A percentile compares a stretch with the other conserved stretches of the same genome.
phyloP scores from a whole-genome alignment of 2,113 vertebrate genomes.

The Vulpes ferrilata region DNA sequence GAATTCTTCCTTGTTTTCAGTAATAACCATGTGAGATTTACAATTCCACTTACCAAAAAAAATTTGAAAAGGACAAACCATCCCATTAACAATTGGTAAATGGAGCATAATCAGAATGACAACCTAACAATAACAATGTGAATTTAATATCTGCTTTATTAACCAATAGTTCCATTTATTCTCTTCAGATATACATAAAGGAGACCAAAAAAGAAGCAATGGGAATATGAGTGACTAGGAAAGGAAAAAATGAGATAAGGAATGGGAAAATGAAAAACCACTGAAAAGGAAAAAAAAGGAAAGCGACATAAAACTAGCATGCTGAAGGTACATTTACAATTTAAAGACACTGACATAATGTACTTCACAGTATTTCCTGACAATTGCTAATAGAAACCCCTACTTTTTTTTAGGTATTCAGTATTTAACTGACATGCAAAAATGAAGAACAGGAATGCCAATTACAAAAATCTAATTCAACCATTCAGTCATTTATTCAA shows the following conservation, averaged over 20 bases:
- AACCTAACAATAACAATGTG: neutral
- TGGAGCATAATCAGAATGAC: neutral
- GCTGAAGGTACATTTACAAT: neutral
- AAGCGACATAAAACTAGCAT: neutral
- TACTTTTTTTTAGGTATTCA: neutral
- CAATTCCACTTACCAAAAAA: conserved; percentile 49
- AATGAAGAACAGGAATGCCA: neutral
- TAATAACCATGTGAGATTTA: conserved; percentile 24
- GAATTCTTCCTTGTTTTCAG: neutral
- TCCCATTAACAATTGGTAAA: neutral
- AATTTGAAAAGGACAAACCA: conserved; percentile 55
- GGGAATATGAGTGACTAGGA: neutral
- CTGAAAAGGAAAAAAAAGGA: neutral
- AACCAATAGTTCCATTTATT: neutral
- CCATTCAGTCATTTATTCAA: conserved; percentile 35
- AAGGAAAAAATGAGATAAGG: neutral
- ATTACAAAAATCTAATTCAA: neutral
- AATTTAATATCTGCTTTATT: conserved; percentile 6
- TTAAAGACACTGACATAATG: neutral
- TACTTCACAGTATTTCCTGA: conserved; percentile 6
- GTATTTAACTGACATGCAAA: conserved; percentile 26
- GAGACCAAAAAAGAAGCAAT: neutral
- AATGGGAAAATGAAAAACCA: conserved; percentile 14
- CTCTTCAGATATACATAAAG: neutral
- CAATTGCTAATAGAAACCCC: neutral